A percentile compares a stretch with the other conserved stretches of the same genome.
Evolutionary conservation across 2,113 vertebrate genomes (phyloP).

Genomic region (Etia nguti): DNA sequence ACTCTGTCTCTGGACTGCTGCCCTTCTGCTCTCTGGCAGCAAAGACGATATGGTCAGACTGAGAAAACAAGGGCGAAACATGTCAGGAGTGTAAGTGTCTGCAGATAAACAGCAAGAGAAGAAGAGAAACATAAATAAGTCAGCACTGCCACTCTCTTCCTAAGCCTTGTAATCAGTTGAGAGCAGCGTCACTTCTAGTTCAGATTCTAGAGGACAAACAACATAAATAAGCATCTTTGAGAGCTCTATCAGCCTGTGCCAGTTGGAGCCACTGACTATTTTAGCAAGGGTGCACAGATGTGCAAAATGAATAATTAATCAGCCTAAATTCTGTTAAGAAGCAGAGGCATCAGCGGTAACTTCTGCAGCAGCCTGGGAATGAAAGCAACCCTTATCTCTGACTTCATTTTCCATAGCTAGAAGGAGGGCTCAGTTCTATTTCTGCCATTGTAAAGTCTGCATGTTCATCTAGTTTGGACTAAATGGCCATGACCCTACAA

Average conservation of each 20-base stretch:
- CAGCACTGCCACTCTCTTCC: not conserved
- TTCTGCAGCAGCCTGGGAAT: not conserved
- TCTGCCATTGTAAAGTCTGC: not conserved
- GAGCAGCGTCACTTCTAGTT: not conserved
- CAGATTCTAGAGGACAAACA: constrained; percentile 31
- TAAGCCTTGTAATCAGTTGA: constrained; percentile 8
- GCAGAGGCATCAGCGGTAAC: not conserved
- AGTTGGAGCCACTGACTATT: not conserved
- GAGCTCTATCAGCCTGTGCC: not conserved
- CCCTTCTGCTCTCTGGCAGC: not conserved
- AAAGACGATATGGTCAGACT: not conserved
- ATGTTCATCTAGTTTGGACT: not conserved
- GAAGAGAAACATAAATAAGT: constrained; percentile 19
- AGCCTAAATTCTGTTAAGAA: constrained; percentile 26
- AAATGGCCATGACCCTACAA: not conserved
- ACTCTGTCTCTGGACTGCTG: not conserved
- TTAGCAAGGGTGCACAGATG: constrained; percentile 21
- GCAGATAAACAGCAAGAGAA: not conserved
- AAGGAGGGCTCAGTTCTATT: not conserved
- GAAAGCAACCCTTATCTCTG: not conserved
- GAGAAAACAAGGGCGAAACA: not conserved
- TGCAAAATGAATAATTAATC: constrained; percentile 53
- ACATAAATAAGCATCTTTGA: constrained; percentile 22
- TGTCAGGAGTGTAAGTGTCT: not conserved
- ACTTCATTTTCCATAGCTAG: not conserved